Evolutionary conservation across 2,797 vertebrate species (phyloP).

Genomic region (Geotrypetes seraphini): DNA sequence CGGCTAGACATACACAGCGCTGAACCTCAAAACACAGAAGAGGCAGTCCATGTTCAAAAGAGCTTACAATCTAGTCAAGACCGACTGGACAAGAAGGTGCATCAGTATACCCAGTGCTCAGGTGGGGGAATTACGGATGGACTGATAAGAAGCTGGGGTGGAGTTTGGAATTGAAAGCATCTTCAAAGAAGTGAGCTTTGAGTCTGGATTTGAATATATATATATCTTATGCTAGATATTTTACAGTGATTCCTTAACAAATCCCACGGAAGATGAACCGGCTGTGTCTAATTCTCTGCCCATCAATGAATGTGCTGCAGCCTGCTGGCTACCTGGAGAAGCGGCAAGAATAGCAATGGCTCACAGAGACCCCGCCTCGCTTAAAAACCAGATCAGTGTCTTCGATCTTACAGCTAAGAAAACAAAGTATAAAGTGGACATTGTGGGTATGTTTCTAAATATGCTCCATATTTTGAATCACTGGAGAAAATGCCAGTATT

Average conservation of each 20-base stretch:
- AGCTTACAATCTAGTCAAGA: too few species aligned
- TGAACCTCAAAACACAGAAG: too few species aligned
- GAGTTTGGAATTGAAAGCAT: too few species aligned
- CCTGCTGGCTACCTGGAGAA: slow-evolving; percentile 52
- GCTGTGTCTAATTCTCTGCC: slow-evolving; percentile 37
- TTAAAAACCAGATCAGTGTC: slow-evolving; percentile 38
- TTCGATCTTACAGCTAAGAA: slow-evolving; percentile 47
- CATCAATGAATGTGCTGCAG: slow-evolving; percentile 28
- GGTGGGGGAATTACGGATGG: too few species aligned
- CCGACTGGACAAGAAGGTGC: too few species aligned
- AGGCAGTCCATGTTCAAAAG: too few species aligned
- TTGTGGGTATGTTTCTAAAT: slow-evolving; percentile 27
- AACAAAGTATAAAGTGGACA: slow-evolving; percentile 40
- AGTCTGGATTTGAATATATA: too few species aligned
- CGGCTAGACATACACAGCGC: too few species aligned
- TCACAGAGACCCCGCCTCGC: not conserved
- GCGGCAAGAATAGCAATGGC: slow-evolving; percentile 48
- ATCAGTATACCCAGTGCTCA: too few species aligned
- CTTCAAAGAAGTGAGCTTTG: too few species aligned
- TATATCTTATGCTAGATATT: slow-evolving; percentile 44
- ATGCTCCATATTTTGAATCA: not conserved
- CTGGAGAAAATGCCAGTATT: not conserved
- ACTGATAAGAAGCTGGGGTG: too few species aligned
- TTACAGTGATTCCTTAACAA: slow-evolving; percentile 37
- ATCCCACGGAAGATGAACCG: slow-evolving; percentile 39